These are phyloP conservation scores for Fopius arisanus DNA, from an alignment of 1,140 invertebrate genomes.

Conservation along the genomic window DNA sequence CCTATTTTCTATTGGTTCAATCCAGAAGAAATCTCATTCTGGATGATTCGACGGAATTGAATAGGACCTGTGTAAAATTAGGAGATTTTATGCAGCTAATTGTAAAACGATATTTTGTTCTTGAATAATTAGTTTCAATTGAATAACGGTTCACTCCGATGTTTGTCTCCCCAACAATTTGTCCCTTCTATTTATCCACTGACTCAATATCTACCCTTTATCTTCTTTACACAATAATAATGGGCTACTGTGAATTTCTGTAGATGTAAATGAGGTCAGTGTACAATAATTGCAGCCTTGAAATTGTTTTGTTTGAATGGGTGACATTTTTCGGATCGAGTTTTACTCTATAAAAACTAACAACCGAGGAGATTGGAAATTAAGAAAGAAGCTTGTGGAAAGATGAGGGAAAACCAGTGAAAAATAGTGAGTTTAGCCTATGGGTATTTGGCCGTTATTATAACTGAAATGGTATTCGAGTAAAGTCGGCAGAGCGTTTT, in stretches of 20 bases:
- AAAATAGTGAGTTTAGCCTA: conserved; percentile 12
- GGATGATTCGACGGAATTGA: too few relatives aligned
- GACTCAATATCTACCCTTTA: conserved; percentile 21
- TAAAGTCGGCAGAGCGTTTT: conserved; percentile 18
- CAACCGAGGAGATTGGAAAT: conserved; percentile 21
- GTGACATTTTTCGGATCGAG: background rate
- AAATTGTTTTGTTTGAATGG: background rate
- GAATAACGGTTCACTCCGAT: too few relatives aligned
- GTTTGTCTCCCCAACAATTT: too few relatives aligned
- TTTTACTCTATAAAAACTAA: conserved; percentile 30
- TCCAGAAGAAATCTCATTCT: too few relatives aligned
- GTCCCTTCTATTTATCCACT: background rate
- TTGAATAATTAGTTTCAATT: too few relatives aligned
- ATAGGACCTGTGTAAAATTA: too few relatives aligned
- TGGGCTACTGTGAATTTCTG: background rate
- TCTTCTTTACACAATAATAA: conserved; percentile 30
- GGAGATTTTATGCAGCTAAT: too few relatives aligned
- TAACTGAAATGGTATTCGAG: conserved; percentile 16
- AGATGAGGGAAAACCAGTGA: background rate
- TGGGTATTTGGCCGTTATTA: conserved; percentile 34
- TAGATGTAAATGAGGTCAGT: conserved; percentile 11
- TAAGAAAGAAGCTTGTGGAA: background rate
- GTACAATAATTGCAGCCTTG: conserved; percentile 10
- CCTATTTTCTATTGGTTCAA: background rate
- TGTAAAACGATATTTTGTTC: too few relatives aligned